Evolutionary conservation across 2,797 vertebrate species (phyloP), one percentile per base, ranked within the genome.

Genomic region (Vultur gryphus): DNA sequence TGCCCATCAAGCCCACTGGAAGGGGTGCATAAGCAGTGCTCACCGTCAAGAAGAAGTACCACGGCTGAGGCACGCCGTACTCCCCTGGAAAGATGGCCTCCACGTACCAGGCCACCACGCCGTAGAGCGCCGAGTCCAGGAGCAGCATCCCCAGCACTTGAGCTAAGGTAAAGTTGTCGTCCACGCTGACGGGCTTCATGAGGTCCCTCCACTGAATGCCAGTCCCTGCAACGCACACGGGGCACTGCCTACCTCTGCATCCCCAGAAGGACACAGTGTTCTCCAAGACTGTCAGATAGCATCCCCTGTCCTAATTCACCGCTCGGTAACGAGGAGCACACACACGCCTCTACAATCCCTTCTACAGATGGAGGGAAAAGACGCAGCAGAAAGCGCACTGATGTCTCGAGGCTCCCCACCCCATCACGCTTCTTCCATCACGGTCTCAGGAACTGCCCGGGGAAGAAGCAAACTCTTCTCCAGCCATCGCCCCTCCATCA

Each of bases 31-130:
- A 65, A 78, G 72, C 64, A 91, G 62, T 20, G 96, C 99, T 95
- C 98, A 99, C 99, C 99, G 98, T 97, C 70, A 99, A 16, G 96
- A 99, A 99, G 98, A 99, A 99, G 97, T 99, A 99, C 97, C 99
- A 99, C 1, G 99, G 99, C 69, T 99, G 98, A 6, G 99, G 99
- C 73, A 99, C 98, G 4, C 99, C 99, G 2, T 99, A 99, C 97
- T 99, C 99, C 65, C 99, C 99, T 0, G 99, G 99, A 92, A 99
- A 99, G 48, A 99, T 99, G 0, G 99, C 99, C 97, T 99, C 99
- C 97, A 99, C 96, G 2, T 99, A 99, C 99, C 99, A 99, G 97
- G 99, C 98, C 94, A 99, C 98, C 95, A 99, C 41, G 3, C 98
- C 98, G 0, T 99, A 99, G 4, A 99, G 97, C 25, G 98, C 65